A percentile compares a stretch with the other conserved stretches of the same genome.
Conservation (phyloP, 2,113 vertebrate species). For the Nyctereutes procyonoides region DNA sequence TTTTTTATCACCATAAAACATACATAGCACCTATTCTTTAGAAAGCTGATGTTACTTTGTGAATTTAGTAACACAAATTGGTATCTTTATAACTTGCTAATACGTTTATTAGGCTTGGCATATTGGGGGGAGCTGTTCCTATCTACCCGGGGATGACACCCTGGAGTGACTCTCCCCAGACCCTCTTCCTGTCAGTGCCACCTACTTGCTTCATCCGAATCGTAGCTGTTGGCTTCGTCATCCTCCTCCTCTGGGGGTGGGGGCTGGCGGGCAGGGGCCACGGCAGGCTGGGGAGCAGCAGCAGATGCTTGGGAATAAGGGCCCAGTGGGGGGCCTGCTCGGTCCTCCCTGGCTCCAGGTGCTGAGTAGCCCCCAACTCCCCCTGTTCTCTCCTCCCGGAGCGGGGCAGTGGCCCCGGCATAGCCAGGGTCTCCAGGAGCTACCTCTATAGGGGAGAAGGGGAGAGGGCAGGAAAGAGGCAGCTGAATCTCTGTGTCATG, state of each 20-base stretch:
- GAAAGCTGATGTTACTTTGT: background rate
- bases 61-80: background rate
- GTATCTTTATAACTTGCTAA: too few relatives aligned
- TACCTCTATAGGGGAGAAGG: conserved; percentile 51
- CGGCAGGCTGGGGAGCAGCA: fast-evolving
- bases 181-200: background rate
- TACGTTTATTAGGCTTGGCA: fast-evolving
- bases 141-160: background rate
- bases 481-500: background rate
- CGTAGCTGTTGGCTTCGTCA: conserved; percentile 95
- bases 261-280: conserved; percentile 83
- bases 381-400: conserved; percentile 87
- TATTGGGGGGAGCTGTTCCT: too few relatives aligned
- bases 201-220: conserved; percentile 98
- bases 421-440: background rate
- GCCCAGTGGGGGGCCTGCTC: conserved; percentile 81
- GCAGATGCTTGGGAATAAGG: conserved; percentile 76
- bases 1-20: background rate
- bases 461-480: background rate
- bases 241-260: conserved; percentile 91
- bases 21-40: fast-evolving
- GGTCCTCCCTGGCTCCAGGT: conserved; percentile 86
- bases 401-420: conserved; percentile 41
- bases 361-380: conserved; percentile 68
- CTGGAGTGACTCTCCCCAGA: background rate